These are phyloP conservation scores for Gambusia affinis DNA, from an alignment of 2,113 vertebrate genomes.

Conservation along the genomic window DNA sequence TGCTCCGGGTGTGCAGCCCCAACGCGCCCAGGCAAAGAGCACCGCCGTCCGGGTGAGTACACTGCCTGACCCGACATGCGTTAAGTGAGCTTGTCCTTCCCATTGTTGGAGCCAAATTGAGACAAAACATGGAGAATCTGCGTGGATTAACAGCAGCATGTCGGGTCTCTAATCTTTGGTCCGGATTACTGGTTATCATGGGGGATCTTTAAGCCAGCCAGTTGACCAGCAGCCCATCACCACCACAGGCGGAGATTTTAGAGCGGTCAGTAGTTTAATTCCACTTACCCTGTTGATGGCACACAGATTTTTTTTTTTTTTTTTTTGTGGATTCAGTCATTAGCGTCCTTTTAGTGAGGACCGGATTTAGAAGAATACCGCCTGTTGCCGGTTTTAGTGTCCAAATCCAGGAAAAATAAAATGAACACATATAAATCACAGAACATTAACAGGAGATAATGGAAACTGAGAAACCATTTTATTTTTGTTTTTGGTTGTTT, in stretches of 20 bases:
- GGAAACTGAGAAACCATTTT: no score
- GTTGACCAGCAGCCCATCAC: slow-evolving; percentile 54
- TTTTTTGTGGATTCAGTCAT: neutral
- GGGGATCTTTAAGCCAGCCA: slow-evolving; percentile 47
- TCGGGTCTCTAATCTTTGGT: slow-evolving; percentile 62
- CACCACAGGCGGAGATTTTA: slow-evolving; percentile 36
- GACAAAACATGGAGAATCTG: slow-evolving; percentile 66
- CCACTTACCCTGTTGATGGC: slow-evolving; percentile 9
- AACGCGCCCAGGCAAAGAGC: slow-evolving; percentile 90
- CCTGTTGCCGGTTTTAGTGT: no score
- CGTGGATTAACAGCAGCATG: slow-evolving; percentile 70
- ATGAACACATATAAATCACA: no score
- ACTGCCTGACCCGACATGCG: slow-evolving; percentile 28
- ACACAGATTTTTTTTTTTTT: slow-evolving; percentile 18
- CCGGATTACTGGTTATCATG: slow-evolving; percentile 63
- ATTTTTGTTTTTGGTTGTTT: no score
- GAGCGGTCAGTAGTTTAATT: slow-evolving; percentile 46
- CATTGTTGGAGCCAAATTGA: slow-evolving; percentile 56
- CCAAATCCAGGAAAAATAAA: no score
- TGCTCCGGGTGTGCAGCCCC: slow-evolving; percentile 83
- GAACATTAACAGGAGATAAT: no score
- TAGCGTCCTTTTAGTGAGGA: neutral
- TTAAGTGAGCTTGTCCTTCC: slow-evolving; percentile 47
- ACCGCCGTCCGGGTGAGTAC: slow-evolving; percentile 92
- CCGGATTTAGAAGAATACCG: no score